phyloP scores from a whole-genome alignment of 2,888 invertebrate genomes.

The Anoncus sp. region DNA sequence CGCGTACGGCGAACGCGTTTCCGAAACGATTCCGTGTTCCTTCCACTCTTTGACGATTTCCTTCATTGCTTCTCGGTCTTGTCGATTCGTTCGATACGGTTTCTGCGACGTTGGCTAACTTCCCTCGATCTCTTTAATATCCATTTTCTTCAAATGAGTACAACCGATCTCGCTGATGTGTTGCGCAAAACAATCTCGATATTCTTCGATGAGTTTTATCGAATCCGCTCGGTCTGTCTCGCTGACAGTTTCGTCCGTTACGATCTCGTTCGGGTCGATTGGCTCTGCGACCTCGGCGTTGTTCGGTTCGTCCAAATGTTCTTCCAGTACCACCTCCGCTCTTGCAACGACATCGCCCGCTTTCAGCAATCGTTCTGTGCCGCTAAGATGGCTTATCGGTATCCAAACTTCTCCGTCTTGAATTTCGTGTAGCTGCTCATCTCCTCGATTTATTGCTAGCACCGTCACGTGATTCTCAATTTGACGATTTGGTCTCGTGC shows the following conservation, averaged over 20 bases:
- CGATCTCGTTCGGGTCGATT: too few relatives aligned
- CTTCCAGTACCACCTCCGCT: slow-evolving; percentile 1
- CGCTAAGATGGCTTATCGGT: slow-evolving; percentile 3
- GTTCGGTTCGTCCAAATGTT: slow-evolving; percentile 8
- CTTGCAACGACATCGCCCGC: background rate
- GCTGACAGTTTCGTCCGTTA: too few relatives aligned
- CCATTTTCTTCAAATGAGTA: background rate
- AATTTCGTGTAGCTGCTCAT: slow-evolving; percentile 12
- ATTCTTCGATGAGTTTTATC: slow-evolving; percentile 5
- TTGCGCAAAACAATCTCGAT: slow-evolving; percentile 1
- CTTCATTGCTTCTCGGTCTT: slow-evolving; percentile 49
- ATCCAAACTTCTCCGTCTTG: slow-evolving; percentile 20
- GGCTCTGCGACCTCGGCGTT: background rate
- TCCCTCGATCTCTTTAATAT: slow-evolving; percentile 5
- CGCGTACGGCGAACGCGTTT: slow-evolving; percentile 51
- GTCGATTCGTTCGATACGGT: slow-evolving; percentile 4
- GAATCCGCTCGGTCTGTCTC: background rate
- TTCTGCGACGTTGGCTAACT: slow-evolving; percentile 1
- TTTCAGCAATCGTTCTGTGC: slow-evolving; percentile 5
- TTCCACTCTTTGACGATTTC: slow-evolving; percentile 58
- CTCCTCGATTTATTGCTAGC: slow-evolving; percentile 14
- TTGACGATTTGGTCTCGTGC: slow-evolving; percentile 1
- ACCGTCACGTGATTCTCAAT: slow-evolving; percentile 17
- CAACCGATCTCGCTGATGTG: slow-evolving; percentile 1
- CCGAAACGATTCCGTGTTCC: slow-evolving; percentile 39